Base-by-base conservation (phyloP, 2,888 invertebrate genomes). In the Bombylius discolor region DNA sequence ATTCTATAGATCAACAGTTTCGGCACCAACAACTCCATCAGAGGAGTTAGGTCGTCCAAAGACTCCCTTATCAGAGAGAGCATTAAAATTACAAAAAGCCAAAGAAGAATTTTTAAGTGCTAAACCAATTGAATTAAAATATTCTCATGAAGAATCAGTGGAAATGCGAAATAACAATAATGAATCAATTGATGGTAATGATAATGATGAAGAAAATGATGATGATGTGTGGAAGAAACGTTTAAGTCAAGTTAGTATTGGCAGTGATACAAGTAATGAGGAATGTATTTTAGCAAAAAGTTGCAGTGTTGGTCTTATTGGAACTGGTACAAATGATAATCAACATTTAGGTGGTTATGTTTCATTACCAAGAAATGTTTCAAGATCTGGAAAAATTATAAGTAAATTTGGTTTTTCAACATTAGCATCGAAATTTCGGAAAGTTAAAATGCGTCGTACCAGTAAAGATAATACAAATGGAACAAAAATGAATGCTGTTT, bases 271-370 rank as follows among this genome's bases (percentile, higher is more conserved):
- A 1, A 77, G 77, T 60, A 68, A 62, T 57, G 53, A 78, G 69
- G 78, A 78, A 53, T 70, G 76, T 5, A 62, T 76, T 9, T 70
- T 85, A n/a, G 79, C 82, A 0, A 84, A 88, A 64, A 87, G 86
- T 39, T 82, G 84, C 1, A 87, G 87, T 60, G 87, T 82, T 0
- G 87, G 87, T n/a, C 85, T 87, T 81, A 85, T 87, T 56, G 83
- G 61, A 23, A 64, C 62, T 14, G 31, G 5, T 44, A 13, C 47
- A 32, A 45, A 47, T 39, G 44, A 47, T 11, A 71, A 70, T 57
- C 62, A 68, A 44, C 73, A 73, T 56, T 66, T 68, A 5, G 74
- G 75, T 13, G 76, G 76, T 4, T 79, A 78, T 60, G 80, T 79
- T 3, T 79, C 80, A 1, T 62, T 80, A 55, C 79, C 81, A 1